phyloP scores from a whole-genome alignment of 1,140 invertebrate species.

The Tigriopus japonicus region DNA sequence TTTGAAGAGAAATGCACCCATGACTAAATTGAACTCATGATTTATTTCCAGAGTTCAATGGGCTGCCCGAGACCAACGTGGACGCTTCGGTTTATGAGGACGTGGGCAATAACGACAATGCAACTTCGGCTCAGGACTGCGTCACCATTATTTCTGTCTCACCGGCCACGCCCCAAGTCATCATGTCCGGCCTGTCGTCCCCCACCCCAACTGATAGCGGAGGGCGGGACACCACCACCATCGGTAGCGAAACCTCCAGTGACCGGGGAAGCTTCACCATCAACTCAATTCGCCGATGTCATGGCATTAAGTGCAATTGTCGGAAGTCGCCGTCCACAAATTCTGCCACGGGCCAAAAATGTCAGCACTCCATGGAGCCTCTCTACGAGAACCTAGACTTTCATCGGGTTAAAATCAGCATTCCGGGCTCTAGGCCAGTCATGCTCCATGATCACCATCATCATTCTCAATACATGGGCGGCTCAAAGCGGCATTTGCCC shows the following conservation, averaged over 20 bases:
- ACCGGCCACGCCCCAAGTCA: too few species aligned
- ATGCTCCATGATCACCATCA: neutral
- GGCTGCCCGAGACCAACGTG: too few species aligned
- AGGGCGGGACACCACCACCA: neutral
- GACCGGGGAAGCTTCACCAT: constrained; percentile 1
- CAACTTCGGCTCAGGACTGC: neutral
- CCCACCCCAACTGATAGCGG: neutral
- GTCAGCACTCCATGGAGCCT: neutral
- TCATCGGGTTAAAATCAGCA: constrained; percentile 7
- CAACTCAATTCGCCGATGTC: neutral
- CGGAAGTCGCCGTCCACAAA: too few species aligned
- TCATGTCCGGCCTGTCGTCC: neutral
- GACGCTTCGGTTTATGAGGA: neutral
- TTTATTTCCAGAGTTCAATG: too few species aligned
- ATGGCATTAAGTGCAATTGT: neutral
- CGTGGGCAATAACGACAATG: neutral
- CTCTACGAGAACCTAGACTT: constrained; percentile 13
- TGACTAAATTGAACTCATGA: too few species aligned
- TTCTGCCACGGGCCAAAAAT: too few species aligned
- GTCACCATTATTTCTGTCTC: constrained; percentile 6
- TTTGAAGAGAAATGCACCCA: too few species aligned
- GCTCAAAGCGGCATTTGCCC: neutral
- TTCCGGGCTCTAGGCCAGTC: neutral
- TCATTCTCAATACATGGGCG: neutral
- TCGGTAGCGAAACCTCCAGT: neutral